Evolutionary conservation across 2,113 vertebrate species (phyloP), one percentile per base, ranked within the genome.

Genomic region (Dicrurus megarhynchus): DNA sequence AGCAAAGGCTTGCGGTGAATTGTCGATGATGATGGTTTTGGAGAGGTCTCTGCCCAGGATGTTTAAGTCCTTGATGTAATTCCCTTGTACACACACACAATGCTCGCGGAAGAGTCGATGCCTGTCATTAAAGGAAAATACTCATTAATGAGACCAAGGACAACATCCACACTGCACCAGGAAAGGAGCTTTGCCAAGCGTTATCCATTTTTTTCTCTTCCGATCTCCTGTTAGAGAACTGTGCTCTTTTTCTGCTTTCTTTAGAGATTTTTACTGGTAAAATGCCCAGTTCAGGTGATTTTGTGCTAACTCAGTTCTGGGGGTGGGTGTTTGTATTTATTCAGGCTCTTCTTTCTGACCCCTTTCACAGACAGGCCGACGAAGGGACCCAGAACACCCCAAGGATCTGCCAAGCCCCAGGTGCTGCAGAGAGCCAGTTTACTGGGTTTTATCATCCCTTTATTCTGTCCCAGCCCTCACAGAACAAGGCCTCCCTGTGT

Each of bases 1-100:
- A 56, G 99, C 99, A 98, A 99, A 99, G 98, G 99, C 99, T 98
- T 99, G 99, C 30, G 99, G 99, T 98, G 99, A 99, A 98, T 99
- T 99, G 98, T 99, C 99, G 47, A 99, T 99, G 97, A 99, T 99
- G 97, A 99, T 99, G 50, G 99, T 99, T 98, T 99, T 99, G 91
- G 99, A 99, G 97, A 99, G 98, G 97, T 99, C 99, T 98, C 99
- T 99, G 93, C 99, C 99, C 18, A 99, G 98, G 94, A 99, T 99
- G 97, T 99, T 99, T 87, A 99, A 98, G 95, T 99, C 99, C 97
- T 99, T 99, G 97, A 99, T 99, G 98, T 99, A 99, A 95, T 99
- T 99, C 95, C 99, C 99, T 98, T 99, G 99, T 77, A 99, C 99
- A 96, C 99, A 99, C 88, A 99, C 99, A 97, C 99, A 99, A 96